Conservation (phyloP, 2,888 invertebrate species). For the Callimorpha dominula region DNA sequence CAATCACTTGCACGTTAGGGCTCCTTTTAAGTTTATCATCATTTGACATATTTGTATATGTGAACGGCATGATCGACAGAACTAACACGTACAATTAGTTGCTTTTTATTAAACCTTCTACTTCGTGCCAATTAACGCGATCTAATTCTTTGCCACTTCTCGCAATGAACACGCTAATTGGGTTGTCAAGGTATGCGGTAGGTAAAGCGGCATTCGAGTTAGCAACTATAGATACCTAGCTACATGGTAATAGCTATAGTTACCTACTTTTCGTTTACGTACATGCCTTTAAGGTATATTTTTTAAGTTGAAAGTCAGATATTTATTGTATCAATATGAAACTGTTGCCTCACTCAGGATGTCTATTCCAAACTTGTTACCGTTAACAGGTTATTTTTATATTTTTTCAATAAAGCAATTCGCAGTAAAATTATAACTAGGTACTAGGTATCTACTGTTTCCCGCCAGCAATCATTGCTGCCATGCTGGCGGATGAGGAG, state of each 20-base stretch:
- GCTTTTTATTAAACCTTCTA: slow-evolving; percentile 77
- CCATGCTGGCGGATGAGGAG: too few species aligned
- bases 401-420: too few species aligned
- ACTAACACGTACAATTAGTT: slow-evolving; percentile 65
- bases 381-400: too few species aligned
- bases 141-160: slow-evolving; percentile 78
- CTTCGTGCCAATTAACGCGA: slow-evolving; percentile 74
- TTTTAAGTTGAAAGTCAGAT: too few species aligned
- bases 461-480: too few species aligned
- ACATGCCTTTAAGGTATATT: neutral
- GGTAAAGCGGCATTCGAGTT: slow-evolving; percentile 39
- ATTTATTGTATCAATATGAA: too few species aligned
- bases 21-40: neutral
- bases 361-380: too few species aligned
- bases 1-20: neutral
- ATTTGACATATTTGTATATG: neutral
- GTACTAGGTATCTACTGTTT: too few species aligned
- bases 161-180: slow-evolving; percentile 75
- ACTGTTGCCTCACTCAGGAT: too few species aligned
- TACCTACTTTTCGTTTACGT: neutral
- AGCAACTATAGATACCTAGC: slow-evolving; percentile 19
- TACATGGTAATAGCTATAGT: slow-evolving; percentile 3
- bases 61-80: slow-evolving; percentile 27
- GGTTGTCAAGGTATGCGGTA: slow-evolving; percentile 73
- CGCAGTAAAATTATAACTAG: too few species aligned